Conservation (phyloP, 2,888 invertebrate genomes). For the Prosopocoilus inquinatus region DNA sequence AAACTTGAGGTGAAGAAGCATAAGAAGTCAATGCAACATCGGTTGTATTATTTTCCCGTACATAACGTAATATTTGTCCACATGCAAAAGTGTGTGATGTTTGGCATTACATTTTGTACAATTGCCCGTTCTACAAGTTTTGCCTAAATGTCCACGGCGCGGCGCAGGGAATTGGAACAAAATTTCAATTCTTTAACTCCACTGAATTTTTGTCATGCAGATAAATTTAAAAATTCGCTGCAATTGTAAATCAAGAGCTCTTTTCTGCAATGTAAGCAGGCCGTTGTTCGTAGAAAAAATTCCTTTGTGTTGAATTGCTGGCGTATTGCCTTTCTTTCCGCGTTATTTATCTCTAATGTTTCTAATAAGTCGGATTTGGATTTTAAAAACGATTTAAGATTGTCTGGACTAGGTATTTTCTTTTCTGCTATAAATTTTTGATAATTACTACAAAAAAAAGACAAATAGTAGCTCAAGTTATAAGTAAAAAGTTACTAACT, state of each 20-base stretch:
- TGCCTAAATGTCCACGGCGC: constrained; percentile 14
- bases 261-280: background rate
- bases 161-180: constrained; percentile 16
- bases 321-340: background rate
- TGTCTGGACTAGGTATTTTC: constrained; percentile 2
- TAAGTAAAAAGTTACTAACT: too few relatives aligned
- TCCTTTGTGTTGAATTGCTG: background rate
- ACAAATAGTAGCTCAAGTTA: too few relatives aligned
- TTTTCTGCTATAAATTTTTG: constrained; percentile 5
- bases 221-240: constrained; percentile 5
- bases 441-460: too few relatives aligned
- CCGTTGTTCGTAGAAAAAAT: background rate
- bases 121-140: constrained; percentile 11
- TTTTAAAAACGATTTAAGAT: constrained; percentile 7
- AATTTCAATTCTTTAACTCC: constrained; percentile 2
- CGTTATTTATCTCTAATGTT: constrained; percentile 6
- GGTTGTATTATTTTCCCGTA: constrained; percentile 4
- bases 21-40: too few relatives aligned
- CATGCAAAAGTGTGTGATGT: constrained; percentile 23
- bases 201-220: background rate
- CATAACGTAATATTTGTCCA: constrained; percentile 21
- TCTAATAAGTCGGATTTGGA: constrained; percentile 10
- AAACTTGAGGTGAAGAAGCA: constrained; percentile 1
- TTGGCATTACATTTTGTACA: constrained; percentile 18
- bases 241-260: background rate